Evolutionary conservation across 2,113 vertebrate genomes (phyloP).

Genomic region (Chaenocephalus aceratus): DNA sequence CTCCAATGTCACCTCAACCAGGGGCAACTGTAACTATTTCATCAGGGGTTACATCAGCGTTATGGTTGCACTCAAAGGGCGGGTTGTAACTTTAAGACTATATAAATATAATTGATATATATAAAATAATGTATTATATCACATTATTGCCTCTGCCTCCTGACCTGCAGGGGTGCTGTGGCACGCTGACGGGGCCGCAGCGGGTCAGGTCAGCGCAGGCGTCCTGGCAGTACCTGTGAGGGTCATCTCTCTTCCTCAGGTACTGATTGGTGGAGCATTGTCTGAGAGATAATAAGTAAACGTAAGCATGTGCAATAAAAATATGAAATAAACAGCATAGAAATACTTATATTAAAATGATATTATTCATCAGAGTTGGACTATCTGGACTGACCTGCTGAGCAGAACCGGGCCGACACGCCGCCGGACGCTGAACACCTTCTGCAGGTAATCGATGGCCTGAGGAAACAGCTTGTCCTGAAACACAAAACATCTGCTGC

Average conservation of each 20-base stretch:
- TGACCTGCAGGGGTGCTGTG: constrained; percentile 95
- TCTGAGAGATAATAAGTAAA: constrained; percentile 72
- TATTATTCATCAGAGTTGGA: no score
- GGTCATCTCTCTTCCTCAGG: constrained; percentile 92
- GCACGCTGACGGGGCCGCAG: constrained; percentile 94
- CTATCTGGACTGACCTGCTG: constrained; percentile 85
- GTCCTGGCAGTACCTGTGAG: constrained; percentile 93
- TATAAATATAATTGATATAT: no score
- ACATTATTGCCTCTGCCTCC: not conserved
- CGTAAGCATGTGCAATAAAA: no score
- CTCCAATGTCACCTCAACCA: no score
- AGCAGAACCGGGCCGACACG: constrained; percentile 89
- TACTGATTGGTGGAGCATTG: constrained; percentile 96
- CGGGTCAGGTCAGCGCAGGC: constrained; percentile 90
- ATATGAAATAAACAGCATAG: no score
- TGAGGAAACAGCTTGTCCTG: constrained; percentile 96
- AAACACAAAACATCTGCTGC: not conserved
- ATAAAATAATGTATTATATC: no score
- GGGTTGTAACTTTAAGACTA: no score
- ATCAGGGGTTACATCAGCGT: no score
- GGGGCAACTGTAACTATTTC: no score
- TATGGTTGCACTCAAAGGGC: no score
- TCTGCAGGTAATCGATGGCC: constrained; percentile 94
- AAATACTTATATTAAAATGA: no score
- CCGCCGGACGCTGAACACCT: constrained; percentile 90